A percentile compares a stretch with the other conserved stretches of the same genome.
Conservation (phyloP, 2,113 vertebrate genomes). For the Eurypyga helias region DNA sequence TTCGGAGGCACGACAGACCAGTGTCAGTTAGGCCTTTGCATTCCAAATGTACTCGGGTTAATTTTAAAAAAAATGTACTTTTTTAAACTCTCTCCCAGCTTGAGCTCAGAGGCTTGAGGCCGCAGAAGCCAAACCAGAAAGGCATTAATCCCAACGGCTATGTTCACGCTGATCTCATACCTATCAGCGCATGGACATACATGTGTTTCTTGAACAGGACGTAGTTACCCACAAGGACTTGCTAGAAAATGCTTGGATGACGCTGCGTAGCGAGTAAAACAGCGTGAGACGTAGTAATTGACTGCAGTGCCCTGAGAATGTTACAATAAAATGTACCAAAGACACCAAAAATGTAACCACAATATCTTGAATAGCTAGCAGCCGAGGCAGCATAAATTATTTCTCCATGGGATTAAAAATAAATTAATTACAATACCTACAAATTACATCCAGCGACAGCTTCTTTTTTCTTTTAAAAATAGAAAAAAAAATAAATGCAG, state of each 20-base stretch:
- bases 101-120: not conserved
- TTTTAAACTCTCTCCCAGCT: not conserved
- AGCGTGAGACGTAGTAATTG: conserved; percentile 50
- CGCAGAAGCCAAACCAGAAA: not conserved
- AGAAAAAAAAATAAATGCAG: not conserved
- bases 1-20: not conserved
- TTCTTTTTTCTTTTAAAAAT: not conserved
- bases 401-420: conserved; percentile 49
- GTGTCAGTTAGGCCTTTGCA: not conserved
- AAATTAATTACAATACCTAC: conserved; percentile 37
- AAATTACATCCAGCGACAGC: not conserved
- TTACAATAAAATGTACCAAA: conserved; percentile 36
- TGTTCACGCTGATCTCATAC: not conserved
- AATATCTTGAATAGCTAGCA: conserved; percentile 33
- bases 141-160: not conserved
- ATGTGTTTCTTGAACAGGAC: not conserved
- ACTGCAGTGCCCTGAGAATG: conserved; percentile 29
- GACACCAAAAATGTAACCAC: conserved; percentile 48
- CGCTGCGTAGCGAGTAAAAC: conserved; percentile 36
- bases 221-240: not conserved
- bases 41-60: not conserved
- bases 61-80: not conserved
- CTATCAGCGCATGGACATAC: not conserved
- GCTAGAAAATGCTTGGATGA: conserved; percentile 7
- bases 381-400: conserved; percentile 11